Percentiles rank a stretch among this genome's conserved stretches.
phyloP scores from a whole-genome alignment of 30 jellyfish, hydroid and myxozoan genomes.

The Mastigias papua region DNA sequence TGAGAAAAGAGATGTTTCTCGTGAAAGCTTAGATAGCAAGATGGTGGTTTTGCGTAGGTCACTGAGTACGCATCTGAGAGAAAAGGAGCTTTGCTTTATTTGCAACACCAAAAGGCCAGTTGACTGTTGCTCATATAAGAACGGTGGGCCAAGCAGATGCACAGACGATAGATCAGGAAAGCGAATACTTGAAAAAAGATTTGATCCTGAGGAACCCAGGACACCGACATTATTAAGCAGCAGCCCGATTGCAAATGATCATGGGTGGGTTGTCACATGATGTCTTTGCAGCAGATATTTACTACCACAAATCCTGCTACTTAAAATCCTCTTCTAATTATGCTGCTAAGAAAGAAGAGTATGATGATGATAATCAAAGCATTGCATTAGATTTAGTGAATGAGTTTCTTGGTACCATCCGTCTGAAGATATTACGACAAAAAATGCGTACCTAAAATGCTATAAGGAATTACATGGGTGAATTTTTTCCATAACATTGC shows the following conservation, averaged over 20 bases:
- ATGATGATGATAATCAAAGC: no score
- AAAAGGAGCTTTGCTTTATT: conserved; percentile 41
- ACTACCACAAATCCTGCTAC: conserved; percentile 38
- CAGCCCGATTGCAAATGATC: conserved; percentile 25
- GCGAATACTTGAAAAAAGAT: conserved; percentile 12
- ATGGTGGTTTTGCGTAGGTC: conserved; percentile 33
- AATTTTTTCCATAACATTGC: conserved; percentile 11
- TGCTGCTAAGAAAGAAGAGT: no score
- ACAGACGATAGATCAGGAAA: conserved; percentile 13
- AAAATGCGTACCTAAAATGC: conserved; percentile 53
- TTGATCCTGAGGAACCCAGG: conserved; percentile 9
- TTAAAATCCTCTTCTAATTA: no score
- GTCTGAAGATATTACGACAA: conserved; percentile 31
- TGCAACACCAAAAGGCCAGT: conserved; percentile 9
- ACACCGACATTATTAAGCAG: conserved; percentile 21
- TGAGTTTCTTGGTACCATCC: background rate
- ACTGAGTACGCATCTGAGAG: conserved; percentile 20
- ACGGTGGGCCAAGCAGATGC: conserved; percentile 45
- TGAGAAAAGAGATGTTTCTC: background rate
- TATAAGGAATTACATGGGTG: conserved; percentile 44
- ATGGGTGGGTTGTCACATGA: conserved; percentile 22
- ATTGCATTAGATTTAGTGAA: no score
- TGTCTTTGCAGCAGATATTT: conserved; percentile 47
- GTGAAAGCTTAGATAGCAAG: background rate
- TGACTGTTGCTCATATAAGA: conserved; percentile 1